These are phyloP conservation scores for Parambassis ranga DNA, from an alignment of 2,797 vertebrate species.

Conservation along the genomic window DNA sequence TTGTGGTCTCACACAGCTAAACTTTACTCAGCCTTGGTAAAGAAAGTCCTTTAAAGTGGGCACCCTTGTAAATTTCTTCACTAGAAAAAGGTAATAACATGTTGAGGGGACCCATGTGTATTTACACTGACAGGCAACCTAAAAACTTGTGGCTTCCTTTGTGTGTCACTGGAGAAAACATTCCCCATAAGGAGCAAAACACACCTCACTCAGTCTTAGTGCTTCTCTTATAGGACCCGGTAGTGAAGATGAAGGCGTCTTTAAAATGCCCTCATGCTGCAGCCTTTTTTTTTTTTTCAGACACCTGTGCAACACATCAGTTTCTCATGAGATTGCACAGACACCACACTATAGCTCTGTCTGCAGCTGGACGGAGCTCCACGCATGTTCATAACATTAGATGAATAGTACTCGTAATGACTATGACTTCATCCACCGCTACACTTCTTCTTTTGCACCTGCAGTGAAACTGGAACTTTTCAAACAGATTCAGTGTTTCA, in stretches of 20 bases:
- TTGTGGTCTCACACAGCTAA: slow-evolving; percentile 20
- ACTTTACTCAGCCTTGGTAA: slow-evolving; percentile 4
- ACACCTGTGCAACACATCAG: slow-evolving; percentile 68
- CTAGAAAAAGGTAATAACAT: slow-evolving; percentile 5
- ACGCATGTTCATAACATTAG: slow-evolving; percentile 29
- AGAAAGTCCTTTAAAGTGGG: slow-evolving; percentile 23
- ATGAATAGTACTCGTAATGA: background rate
- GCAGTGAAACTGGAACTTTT: slow-evolving; percentile 34
- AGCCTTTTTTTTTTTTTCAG: slow-evolving; percentile 35
- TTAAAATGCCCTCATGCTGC: slow-evolving; percentile 41
- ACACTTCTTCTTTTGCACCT: slow-evolving; percentile 43
- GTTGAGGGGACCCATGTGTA: background rate
- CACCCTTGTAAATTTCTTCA: slow-evolving; percentile 36
- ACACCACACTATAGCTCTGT: slow-evolving; percentile 9
- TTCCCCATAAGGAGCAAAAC: slow-evolving; percentile 67
- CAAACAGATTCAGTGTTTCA: slow-evolving; percentile 21
- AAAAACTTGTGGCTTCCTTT: slow-evolving; percentile 23
- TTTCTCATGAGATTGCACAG: slow-evolving; percentile 30
- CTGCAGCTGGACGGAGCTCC: slow-evolving; percentile 36
- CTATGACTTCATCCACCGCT: slow-evolving; percentile 45
- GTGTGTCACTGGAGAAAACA: slow-evolving; percentile 30
- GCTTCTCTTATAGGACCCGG: slow-evolving; percentile 68
- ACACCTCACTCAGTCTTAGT: slow-evolving; percentile 70
- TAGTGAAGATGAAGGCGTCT: slow-evolving; percentile 69
- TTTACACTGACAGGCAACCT: slow-evolving; percentile 42